Evolutionary conservation across 2,797 vertebrate genomes (phyloP).

Genomic region (Spheniscus humboldti): DNA sequence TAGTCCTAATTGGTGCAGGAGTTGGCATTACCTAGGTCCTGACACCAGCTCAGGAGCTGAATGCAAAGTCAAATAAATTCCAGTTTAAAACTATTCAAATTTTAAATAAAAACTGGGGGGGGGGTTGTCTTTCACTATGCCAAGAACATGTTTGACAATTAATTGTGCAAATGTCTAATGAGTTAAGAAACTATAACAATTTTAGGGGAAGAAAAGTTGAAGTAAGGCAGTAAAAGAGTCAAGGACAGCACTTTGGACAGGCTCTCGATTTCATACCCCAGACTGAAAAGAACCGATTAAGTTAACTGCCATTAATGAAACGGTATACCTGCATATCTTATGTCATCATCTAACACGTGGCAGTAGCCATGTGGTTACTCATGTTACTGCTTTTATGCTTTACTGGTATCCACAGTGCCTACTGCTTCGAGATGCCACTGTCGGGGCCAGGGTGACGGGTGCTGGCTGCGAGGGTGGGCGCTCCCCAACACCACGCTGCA

Average conservation of each 20-base stretch:
- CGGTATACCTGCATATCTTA: accelerated
- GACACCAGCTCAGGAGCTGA: neutral
- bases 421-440: neutral
- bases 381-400: neutral
- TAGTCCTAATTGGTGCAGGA: neutral
- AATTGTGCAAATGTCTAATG: neutral
- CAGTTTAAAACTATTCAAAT: neutral
- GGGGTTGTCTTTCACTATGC: neutral
- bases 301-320: neutral
- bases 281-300: neutral
- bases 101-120: neutral
- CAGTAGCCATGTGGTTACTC: neutral
- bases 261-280: neutral
- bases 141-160: neutral
- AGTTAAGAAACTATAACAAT: neutral
- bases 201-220: neutral
- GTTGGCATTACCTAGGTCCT: neutral
- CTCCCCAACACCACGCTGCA: neutral
- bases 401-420: neutral
- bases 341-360: neutral
- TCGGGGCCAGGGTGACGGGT: accelerated
- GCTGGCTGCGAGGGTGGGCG: accelerated
- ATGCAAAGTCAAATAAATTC: neutral
- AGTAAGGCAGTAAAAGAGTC: neutral
- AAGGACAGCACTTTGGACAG: neutral